Conservation (phyloP, 2,113 vertebrate genomes). For the Oplegnathus fasciatus region DNA sequence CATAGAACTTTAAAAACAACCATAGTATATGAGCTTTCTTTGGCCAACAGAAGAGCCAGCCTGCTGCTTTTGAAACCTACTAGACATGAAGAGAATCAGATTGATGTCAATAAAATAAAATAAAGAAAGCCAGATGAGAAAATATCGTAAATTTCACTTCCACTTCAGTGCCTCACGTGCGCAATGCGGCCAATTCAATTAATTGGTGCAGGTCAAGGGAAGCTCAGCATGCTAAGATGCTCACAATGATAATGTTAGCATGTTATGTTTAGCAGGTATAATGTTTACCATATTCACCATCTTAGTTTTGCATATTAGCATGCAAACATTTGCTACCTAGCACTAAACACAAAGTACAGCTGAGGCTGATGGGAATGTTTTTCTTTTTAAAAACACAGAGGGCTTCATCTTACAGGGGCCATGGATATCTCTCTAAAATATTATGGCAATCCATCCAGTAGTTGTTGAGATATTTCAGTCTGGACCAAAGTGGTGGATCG, state of each 20-base stretch:
- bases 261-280: not conserved
- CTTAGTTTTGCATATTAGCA: not conserved
- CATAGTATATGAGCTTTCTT: slow-evolving; percentile 1
- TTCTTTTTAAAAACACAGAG: not conserved
- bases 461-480: not conserved
- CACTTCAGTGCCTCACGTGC: not conserved
- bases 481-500: too few species aligned
- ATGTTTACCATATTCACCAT: not conserved
- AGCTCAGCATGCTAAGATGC: not conserved
- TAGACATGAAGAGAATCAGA: not conserved
- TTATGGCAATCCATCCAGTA: not conserved
- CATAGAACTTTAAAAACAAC: not conserved
- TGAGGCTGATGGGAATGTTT: not conserved
- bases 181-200: not conserved
- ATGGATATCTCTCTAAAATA: not conserved
- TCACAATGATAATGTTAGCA: not conserved
- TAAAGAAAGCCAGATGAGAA: not conserved
- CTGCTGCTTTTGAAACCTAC: not conserved
- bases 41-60: not conserved
- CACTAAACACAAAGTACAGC: not conserved
- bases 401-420: not conserved
- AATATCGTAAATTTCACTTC: not conserved
- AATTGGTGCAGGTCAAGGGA: not conserved
- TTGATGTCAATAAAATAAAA: not conserved
- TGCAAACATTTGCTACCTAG: not conserved